Percentiles rank a stretch among this genome's conserved stretches.
Evolutionary conservation across 2,888 invertebrate genomes (phyloP).

Genomic region (Gonocerus acuteangulatus): DNA sequence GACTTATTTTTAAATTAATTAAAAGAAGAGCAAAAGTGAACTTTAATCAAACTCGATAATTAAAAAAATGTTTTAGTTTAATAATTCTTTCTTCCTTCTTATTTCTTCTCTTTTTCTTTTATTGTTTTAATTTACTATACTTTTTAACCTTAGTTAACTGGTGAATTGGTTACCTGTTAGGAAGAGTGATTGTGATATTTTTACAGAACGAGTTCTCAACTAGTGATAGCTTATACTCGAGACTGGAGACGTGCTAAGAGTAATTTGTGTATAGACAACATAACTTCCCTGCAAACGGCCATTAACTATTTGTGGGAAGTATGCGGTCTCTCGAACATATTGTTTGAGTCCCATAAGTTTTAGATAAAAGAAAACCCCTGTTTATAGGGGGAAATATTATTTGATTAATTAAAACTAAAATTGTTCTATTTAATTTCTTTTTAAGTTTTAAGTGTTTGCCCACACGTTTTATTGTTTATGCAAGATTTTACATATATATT

Average conservation of each 20-base stretch:
- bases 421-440: not conserved
- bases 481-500: conserved; percentile 24
- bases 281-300: not conserved
- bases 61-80: too few species aligned
- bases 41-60: too few species aligned
- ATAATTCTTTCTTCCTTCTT: not conserved
- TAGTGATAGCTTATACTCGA: conserved; percentile 23
- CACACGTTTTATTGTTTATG: conserved; percentile 18
- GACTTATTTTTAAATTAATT: too few species aligned
- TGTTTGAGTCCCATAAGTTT: not conserved
- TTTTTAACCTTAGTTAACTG: conserved; percentile 7
- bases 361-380: not conserved
- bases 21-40: too few species aligned
- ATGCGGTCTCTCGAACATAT: not conserved
- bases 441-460: conserved; percentile 6
- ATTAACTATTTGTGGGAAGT: too few species aligned
- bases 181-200: conserved; percentile 21
- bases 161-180: conserved; percentile 20
- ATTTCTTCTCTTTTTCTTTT: not conserved
- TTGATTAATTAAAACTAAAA: not conserved
- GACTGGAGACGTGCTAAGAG: conserved; percentile 15
- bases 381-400: not conserved
- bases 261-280: not conserved
- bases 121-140: not conserved
- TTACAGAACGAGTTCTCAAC: conserved; percentile 20